Conservation (phyloP, 2,113 vertebrate genomes). For the Tylochromis polylepis region DNA sequence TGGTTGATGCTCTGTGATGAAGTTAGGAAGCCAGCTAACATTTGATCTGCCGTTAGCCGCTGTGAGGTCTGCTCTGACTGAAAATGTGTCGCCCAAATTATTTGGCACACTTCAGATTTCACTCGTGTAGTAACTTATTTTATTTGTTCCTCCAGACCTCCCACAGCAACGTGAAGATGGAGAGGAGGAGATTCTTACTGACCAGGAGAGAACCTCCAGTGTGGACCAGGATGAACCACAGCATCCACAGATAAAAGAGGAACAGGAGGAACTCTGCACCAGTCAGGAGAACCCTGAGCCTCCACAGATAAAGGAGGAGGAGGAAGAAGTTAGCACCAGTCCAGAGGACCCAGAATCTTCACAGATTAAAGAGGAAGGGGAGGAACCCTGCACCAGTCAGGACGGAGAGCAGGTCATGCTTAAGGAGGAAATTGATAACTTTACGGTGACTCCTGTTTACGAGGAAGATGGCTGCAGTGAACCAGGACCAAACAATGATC, state of each 20-base stretch:
- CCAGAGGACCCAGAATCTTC: neutral
- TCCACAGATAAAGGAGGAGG: neutral
- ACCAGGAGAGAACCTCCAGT: neutral
- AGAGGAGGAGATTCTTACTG: neutral
- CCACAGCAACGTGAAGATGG: neutral
- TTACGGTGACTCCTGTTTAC: neutral
- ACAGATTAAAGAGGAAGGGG: neutral
- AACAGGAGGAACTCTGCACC: neutral
- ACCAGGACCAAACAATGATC: neutral
- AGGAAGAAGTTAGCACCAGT: neutral
- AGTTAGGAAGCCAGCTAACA: fast-evolving
- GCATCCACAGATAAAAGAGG: neutral
- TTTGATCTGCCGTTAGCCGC: neutral
- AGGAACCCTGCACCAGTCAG: neutral
- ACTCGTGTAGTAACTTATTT: neutral
- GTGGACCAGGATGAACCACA: neutral
- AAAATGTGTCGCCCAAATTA: neutral
- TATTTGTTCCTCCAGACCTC: neutral
- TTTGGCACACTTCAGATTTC: neutral
- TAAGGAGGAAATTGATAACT: neutral
- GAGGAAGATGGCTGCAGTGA: neutral
- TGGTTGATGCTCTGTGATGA: neutral
- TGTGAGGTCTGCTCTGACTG: neutral
- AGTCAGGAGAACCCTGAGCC: neutral
- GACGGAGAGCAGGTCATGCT: neutral